These are phyloP conservation scores for Champsocephalus gunnari DNA, from an alignment of 2,797 vertebrate species.

Conservation along the genomic window DNA sequence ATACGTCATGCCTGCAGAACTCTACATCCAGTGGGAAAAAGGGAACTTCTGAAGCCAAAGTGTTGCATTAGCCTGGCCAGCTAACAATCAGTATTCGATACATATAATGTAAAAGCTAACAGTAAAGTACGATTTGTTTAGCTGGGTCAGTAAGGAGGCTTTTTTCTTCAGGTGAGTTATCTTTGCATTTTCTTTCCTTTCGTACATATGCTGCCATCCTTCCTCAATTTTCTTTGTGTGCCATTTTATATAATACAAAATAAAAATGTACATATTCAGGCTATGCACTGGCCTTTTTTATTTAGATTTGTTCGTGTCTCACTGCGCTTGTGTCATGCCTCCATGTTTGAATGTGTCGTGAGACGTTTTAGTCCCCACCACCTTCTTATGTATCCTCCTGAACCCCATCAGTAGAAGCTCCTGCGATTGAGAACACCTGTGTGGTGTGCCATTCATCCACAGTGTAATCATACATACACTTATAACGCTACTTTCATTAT, in stretches of 20 bases:
- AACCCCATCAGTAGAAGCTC: constrained; percentile 19
- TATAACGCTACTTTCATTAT: constrained; percentile 25
- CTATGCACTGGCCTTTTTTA: constrained; percentile 67
- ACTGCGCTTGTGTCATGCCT: constrained; percentile 40
- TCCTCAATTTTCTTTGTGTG: constrained; percentile 2
- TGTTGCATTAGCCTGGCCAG: not conserved
- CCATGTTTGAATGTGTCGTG: constrained; percentile 44
- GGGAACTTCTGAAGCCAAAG: not conserved
- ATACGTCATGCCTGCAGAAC: too few species aligned
- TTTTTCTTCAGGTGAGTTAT: constrained; percentile 3
- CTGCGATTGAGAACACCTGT: constrained; percentile 54
- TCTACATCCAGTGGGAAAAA: not conserved
- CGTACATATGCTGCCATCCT: not conserved
- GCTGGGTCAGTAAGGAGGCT: not conserved
- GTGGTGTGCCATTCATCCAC: constrained; percentile 36
- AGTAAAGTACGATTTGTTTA: not conserved
- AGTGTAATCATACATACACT: constrained; percentile 13
- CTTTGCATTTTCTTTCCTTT: not conserved
- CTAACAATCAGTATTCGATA: not conserved
- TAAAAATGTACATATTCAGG: constrained; percentile 58
- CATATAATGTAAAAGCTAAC: not conserved
- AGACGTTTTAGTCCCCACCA: not conserved
- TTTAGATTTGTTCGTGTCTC: constrained; percentile 12
- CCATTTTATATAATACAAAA: constrained; percentile 18
- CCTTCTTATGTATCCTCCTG: constrained; percentile 2